Conservation (phyloP, 2,113 vertebrate species). For the Monarcha castaneiventris region DNA sequence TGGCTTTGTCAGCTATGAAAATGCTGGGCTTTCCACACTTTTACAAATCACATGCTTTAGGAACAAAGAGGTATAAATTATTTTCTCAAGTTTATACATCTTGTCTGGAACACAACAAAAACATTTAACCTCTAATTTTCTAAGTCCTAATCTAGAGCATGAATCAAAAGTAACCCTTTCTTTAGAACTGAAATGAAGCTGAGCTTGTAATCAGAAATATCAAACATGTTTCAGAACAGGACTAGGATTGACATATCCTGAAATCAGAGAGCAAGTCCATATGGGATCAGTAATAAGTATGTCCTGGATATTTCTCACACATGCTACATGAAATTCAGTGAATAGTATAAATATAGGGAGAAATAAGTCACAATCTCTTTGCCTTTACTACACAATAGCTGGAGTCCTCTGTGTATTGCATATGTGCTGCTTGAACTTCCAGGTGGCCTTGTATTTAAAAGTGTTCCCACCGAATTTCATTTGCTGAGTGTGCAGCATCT, state of each 20-base stretch:
- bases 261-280: not conserved
- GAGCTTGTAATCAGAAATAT: not conserved
- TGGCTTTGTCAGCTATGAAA: not conserved
- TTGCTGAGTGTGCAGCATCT: not conserved
- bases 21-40: not conserved
- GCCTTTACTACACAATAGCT: not conserved
- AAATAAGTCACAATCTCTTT: not conserved
- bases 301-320: not conserved
- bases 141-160: not conserved
- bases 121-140: not conserved
- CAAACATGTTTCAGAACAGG: not conserved
- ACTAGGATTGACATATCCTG: not conserved
- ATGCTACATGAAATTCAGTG: not conserved
- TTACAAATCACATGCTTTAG: not conserved
- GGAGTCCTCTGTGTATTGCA: not conserved
- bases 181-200: not conserved
- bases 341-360: not conserved
- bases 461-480: not conserved
- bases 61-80: not conserved
- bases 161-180: not conserved
- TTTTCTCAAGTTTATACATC: not conserved
- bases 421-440: not conserved
- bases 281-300: not conserved
- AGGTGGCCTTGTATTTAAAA: not conserved
- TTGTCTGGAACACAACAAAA: not conserved